These are phyloP conservation scores for Aphidius colemani DNA, from an alignment of 2,888 invertebrate genomes.

Conservation along the genomic window DNA sequence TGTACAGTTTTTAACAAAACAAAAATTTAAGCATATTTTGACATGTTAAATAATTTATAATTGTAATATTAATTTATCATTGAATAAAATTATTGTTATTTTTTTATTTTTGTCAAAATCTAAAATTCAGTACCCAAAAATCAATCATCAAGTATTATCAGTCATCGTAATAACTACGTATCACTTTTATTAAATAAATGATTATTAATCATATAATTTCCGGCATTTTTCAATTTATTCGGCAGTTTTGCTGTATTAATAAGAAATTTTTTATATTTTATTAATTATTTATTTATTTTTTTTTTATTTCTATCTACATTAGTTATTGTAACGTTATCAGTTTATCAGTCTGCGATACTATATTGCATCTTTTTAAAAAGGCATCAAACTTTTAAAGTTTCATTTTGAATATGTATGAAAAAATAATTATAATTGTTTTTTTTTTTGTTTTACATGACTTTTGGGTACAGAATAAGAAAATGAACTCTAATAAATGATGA, in stretches of 20 bases:
- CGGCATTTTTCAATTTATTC: conserved; percentile 26
- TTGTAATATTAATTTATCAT: neutral
- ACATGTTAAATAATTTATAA: too few species aligned
- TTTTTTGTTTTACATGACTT: conserved; percentile 34
- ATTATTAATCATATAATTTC: conserved; percentile 3
- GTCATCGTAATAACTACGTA: neutral
- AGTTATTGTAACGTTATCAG: conserved; percentile 34
- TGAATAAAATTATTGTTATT: neutral
- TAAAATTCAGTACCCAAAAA: conserved; percentile 48
- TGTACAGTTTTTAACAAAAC: too few species aligned
- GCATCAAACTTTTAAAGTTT: conserved; percentile 11
- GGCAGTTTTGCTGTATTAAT: conserved; percentile 37
- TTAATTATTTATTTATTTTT: conserved; percentile 28
- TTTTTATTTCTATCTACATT: conserved; percentile 29
- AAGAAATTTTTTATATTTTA: conserved; percentile 32
- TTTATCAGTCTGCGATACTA: conserved; percentile 39
- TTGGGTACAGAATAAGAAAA: conserved; percentile 42
- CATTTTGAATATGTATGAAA: conserved; percentile 24
- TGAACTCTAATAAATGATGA: too few species aligned
- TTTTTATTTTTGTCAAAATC: conserved; percentile 5
- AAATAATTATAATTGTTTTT: conserved; percentile 33
- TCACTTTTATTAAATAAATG: too few species aligned
- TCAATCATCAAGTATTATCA: conserved; percentile 25
- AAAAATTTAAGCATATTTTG: too few species aligned
- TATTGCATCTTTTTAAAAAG: conserved; percentile 30